Percentiles rank a stretch among this genome's conserved stretches.
These are phyloP conservation scores for Pterophyllum scalare DNA, from an alignment of 2,113 vertebrate species.

Conservation along the genomic window DNA sequence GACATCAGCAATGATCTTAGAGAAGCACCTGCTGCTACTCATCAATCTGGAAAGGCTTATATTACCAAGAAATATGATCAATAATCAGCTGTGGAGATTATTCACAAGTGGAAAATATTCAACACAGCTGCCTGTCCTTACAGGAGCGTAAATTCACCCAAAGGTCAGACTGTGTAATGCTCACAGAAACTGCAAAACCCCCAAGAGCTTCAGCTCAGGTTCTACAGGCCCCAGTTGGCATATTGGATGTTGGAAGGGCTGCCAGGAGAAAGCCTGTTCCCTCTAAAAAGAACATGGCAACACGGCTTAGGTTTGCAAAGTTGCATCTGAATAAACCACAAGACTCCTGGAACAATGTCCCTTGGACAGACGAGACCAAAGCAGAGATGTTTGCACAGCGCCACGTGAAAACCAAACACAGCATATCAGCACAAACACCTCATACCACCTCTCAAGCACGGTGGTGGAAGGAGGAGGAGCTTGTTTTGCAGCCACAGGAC, in stretches of 20 bases:
- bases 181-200: not conserved
- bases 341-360: not conserved
- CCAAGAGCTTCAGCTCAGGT: not conserved
- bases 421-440: not conserved
- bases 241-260: not conserved
- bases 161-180: not conserved
- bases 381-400: not conserved
- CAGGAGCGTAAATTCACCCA: not conserved
- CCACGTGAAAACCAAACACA: not conserved
- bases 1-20: not conserved
- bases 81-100: no score
- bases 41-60: not conserved
- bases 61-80: no score
- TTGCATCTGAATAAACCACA: not conserved
- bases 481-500: not conserved
- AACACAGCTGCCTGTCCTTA: not conserved
- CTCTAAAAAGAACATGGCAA: not conserved
- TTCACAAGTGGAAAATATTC: not conserved
- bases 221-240: not conserved
- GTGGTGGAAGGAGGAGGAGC: not conserved
- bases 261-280: not conserved
- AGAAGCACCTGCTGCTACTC: not conserved
- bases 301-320: not conserved
- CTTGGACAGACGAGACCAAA: not conserved
- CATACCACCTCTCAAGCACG: not conserved